Percentiles rank a stretch among this genome's conserved stretches.
Conservation (phyloP, 2,888 invertebrate species). For the Serrognathus titanus region DNA sequence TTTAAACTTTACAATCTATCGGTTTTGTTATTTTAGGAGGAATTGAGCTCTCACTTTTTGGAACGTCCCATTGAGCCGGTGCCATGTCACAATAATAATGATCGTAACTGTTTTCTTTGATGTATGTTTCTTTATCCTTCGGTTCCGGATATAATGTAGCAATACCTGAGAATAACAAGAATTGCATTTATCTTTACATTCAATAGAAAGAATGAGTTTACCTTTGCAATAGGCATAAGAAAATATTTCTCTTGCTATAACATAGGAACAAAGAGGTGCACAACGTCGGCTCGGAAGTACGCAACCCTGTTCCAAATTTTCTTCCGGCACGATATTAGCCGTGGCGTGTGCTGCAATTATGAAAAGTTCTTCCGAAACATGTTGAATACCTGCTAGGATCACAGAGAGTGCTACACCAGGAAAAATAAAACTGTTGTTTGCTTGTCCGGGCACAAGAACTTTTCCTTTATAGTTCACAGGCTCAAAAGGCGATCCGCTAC, state of each 20-base stretch:
- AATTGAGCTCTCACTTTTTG: neutral
- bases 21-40: neutral
- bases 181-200: neutral
- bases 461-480: slow-evolving; percentile 79
- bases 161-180: slow-evolving; percentile 54
- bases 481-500: slow-evolving; percentile 94
- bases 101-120: slow-evolving; percentile 79
- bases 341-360: slow-evolving; percentile 84
- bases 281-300: slow-evolving; percentile 86
- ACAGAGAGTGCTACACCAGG: slow-evolving; percentile 93
- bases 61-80: slow-evolving; percentile 46
- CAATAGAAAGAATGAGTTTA: slow-evolving; percentile 40
- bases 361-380: slow-evolving; percentile 90
- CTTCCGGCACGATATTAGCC: slow-evolving; percentile 75
- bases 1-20: no score
- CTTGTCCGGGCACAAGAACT: slow-evolving; percentile 87
- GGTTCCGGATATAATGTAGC: slow-evolving; percentile 78
- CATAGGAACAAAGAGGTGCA: slow-evolving; percentile 82
- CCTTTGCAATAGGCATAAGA: slow-evolving; percentile 78
- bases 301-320: slow-evolving; percentile 77
- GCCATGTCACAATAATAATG: slow-evolving; percentile 64
- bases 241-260: slow-evolving; percentile 78
- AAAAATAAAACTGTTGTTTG: slow-evolving; percentile 97
- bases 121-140: slow-evolving; percentile 65
- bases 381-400: slow-evolving; percentile 81